phyloP scores from a whole-genome alignment of 2,888 invertebrate genomes.

The Pterostichus niger region DNA sequence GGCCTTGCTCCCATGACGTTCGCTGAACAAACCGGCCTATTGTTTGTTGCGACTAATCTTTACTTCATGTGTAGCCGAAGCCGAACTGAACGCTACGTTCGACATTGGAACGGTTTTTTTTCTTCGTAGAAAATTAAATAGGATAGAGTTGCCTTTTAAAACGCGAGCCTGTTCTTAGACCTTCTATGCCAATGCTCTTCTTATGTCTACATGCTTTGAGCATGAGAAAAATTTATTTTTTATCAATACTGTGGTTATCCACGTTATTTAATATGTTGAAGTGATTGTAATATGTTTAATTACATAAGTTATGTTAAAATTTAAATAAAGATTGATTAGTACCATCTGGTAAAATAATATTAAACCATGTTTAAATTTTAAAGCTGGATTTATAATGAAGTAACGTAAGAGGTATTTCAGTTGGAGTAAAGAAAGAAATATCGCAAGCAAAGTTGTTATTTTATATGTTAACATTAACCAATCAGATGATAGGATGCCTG shows the following conservation, averaged over 20 bases:
- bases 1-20: slow-evolving; percentile 45
- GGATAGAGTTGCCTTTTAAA: slow-evolving; percentile 33
- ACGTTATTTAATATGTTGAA: too few species aligned
- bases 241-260: not conserved
- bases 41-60: slow-evolving; percentile 51
- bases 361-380: not conserved
- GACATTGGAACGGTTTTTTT: slow-evolving; percentile 45
- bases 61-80: slow-evolving; percentile 45
- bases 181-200: slow-evolving; percentile 18
- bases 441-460: too few species aligned
- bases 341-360: not conserved
- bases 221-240: slow-evolving; percentile 1
- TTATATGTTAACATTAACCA: too few species aligned
- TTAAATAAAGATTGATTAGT: not conserved
- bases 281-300: not conserved
- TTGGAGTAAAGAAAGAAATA: too few species aligned
- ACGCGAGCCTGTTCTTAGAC: slow-evolving; percentile 13
- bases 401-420: too few species aligned
- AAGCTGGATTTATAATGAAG: too few species aligned
- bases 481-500: too few species aligned
- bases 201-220: not conserved
- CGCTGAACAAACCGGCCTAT: slow-evolving; percentile 54
- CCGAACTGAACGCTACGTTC: slow-evolving; percentile 27
- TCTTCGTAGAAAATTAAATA: slow-evolving; percentile 35
- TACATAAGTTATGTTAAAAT: not conserved